phyloP scores from a whole-genome alignment of 2,888 invertebrate genomes.

The Amaurobius ferox region DNA sequence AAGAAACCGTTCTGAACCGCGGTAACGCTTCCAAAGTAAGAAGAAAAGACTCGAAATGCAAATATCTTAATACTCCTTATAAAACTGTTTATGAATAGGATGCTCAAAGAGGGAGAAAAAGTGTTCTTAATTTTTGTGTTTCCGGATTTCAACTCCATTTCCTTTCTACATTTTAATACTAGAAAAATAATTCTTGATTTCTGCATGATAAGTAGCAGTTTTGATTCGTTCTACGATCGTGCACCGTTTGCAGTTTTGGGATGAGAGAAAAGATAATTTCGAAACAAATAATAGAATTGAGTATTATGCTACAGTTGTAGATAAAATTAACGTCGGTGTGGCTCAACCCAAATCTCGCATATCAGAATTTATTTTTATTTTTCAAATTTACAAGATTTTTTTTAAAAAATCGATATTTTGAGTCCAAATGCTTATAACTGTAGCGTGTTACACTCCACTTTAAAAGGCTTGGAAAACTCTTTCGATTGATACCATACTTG shows the following conservation, averaged over 20 bases:
- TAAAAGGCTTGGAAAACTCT: no score
- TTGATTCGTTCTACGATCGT: constrained; percentile 52
- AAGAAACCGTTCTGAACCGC: constrained; percentile 48
- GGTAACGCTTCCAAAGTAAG: constrained; percentile 48
- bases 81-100: constrained; percentile 64
- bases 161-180: constrained; percentile 37
- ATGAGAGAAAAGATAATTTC: constrained; percentile 39
- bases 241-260: constrained; percentile 17
- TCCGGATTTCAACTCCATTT: constrained; percentile 19
- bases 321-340: no score
- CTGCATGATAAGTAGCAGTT: constrained; percentile 10
- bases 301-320: no score
- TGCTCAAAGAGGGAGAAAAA: constrained; percentile 21
- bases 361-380: no score
- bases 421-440: no score
- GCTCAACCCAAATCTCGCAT: no score
- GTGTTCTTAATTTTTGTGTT: constrained; percentile 39
- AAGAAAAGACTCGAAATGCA: constrained; percentile 50
- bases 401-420: no score
- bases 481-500: no score
- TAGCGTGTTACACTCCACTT: no score
- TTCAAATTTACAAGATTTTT: no score
- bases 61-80: constrained; percentile 61
- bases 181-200: constrained; percentile 35
- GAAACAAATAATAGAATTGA: constrained; percentile 29